A percentile compares a stretch with the other conserved stretches of the same genome.
phyloP scores from a whole-genome alignment of 2,113 vertebrate genomes.

The Poeciliopsis turrubarensis region DNA sequence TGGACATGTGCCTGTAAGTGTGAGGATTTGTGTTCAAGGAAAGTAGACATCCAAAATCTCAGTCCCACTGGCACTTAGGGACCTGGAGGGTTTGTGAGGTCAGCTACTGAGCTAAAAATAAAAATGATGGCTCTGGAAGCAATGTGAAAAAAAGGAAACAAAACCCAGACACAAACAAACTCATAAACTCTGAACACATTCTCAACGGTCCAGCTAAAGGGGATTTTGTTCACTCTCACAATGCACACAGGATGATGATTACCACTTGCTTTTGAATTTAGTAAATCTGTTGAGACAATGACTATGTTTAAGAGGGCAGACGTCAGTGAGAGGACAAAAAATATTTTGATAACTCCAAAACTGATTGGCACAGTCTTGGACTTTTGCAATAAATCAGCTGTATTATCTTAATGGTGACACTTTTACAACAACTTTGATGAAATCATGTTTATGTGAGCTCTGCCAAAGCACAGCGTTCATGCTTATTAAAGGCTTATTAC shows the following conservation, averaged over 20 bases:
- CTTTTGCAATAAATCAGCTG: background rate
- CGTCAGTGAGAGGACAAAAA: background rate
- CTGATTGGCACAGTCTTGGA: background rate
- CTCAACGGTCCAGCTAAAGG: conserved; percentile 13
- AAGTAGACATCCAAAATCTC: conserved; percentile 57
- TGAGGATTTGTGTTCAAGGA: conserved; percentile 43
- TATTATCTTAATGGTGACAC: background rate
- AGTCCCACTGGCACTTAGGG: conserved; percentile 56
- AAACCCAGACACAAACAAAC: conserved; percentile 46
- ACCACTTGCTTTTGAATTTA: background rate
- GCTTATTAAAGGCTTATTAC: background rate
- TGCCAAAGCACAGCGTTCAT: no score
- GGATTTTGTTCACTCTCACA: background rate
- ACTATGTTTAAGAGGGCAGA: background rate
- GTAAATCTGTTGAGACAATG: background rate
- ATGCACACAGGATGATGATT: background rate
- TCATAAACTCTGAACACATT: conserved; percentile 36
- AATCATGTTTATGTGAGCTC: background rate
- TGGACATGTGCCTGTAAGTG: conserved; percentile 32
- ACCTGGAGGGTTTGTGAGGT: conserved; percentile 60
- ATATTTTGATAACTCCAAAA: background rate
- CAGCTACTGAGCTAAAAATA: conserved; percentile 73
- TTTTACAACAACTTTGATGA: background rate
- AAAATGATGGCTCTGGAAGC: conserved; percentile 51
- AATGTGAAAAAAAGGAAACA: conserved; percentile 45